These are phyloP conservation scores for Stegodyphus mimosarum DNA, from an alignment of 1,140 invertebrate species.

Conservation along the genomic window DNA sequence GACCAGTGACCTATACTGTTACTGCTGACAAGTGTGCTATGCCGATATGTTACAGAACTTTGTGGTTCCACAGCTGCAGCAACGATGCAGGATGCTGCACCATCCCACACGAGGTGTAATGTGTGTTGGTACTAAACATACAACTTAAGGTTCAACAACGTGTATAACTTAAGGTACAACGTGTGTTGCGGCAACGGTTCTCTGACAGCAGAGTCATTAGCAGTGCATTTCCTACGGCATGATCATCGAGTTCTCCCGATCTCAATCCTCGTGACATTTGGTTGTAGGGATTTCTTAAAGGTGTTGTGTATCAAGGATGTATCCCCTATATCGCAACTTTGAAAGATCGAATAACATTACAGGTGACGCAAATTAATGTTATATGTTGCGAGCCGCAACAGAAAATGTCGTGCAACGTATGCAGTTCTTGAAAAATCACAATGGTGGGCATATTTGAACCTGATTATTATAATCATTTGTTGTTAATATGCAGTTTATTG, in stretches of 20 bases:
- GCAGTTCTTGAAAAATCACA: slow-evolving; percentile 5
- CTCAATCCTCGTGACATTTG: slow-evolving; percentile 61
- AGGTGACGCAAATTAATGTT: slow-evolving; percentile 5
- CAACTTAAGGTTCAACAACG: no score
- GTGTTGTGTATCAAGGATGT: slow-evolving; percentile 26
- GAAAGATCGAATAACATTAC: slow-evolving; percentile 17
- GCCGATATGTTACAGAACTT: not conserved
- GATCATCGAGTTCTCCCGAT: slow-evolving; percentile 56
- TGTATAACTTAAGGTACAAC: no score
- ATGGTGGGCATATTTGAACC: slow-evolving; percentile 6
- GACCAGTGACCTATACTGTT: no score
- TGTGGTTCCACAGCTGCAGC: slow-evolving; percentile 5
- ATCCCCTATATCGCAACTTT: slow-evolving; percentile 24
- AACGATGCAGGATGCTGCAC: slow-evolving; percentile 5
- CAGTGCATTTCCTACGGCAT: slow-evolving; percentile 4
- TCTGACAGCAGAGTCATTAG: not conserved
- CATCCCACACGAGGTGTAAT: not conserved
- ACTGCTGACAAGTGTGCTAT: slow-evolving; percentile 7
- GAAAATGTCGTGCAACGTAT: slow-evolving; percentile 3
- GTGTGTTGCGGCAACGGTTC: not conserved
- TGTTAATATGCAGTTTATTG: not conserved
- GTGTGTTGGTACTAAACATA: no score
- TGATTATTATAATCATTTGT: not conserved
- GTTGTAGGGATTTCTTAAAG: slow-evolving; percentile 60
- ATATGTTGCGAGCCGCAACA: slow-evolving; percentile 9